Evolutionary conservation across 2,888 invertebrate species (phyloP).

Genomic region (Monopis laevigella): DNA sequence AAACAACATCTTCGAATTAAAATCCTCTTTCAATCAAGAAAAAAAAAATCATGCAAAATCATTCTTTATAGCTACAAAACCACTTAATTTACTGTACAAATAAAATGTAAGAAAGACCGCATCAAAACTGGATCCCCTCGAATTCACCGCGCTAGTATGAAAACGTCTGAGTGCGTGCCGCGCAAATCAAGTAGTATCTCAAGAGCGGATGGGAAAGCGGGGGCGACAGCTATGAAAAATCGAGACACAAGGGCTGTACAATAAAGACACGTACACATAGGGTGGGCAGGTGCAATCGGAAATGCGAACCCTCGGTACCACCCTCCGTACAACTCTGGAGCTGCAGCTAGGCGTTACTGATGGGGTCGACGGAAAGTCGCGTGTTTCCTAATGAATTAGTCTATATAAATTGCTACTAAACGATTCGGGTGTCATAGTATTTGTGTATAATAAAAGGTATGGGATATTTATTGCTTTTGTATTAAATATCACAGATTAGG

Average conservation of each 20-base stretch:
- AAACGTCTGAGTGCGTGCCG: slow-evolving; percentile 53
- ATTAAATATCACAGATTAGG: no score
- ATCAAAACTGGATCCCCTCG: no score
- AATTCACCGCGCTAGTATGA: no score
- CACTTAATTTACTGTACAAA: no score
- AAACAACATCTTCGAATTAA: no score
- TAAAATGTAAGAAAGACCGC: no score
- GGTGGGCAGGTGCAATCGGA: slow-evolving; percentile 52
- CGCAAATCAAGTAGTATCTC: slow-evolving; percentile 58
- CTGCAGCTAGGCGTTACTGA: slow-evolving; percentile 6
- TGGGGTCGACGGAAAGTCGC: slow-evolving; percentile 6
- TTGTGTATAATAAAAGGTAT: no score
- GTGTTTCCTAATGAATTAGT: slow-evolving; percentile 9
- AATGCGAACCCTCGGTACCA: slow-evolving; percentile 28
- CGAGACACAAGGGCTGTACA: slow-evolving; percentile 51
- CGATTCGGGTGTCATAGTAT: slow-evolving; percentile 6
- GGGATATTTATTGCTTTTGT: no score
- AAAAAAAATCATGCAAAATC: no score
- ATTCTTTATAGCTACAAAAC: no score
- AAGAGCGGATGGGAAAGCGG: slow-evolving; percentile 55
- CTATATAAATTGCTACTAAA: slow-evolving; percentile 9
- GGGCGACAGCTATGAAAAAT: slow-evolving; percentile 46
- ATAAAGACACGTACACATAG: slow-evolving; percentile 40
- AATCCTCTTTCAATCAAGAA: no score
- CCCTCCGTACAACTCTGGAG: no score